Evolutionary conservation across 2,797 vertebrate species (phyloP), one percentile per base, ranked within the genome.

Genomic region (Anolis apletophallus): DNA sequence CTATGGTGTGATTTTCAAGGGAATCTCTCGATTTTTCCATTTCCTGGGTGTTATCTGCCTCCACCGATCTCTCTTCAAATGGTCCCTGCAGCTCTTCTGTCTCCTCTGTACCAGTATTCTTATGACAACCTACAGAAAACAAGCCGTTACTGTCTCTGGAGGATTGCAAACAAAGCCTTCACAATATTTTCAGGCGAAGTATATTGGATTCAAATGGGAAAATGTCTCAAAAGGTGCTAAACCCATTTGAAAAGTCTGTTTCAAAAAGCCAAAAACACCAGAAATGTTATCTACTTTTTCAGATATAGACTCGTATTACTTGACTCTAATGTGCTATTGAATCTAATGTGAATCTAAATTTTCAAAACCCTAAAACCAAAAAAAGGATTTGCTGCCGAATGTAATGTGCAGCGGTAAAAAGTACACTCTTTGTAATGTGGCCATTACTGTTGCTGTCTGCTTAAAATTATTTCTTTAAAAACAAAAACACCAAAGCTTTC

Each of bases 31-130:
- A 86, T 77, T 26, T 54, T 82, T 82, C 52, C 36, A 77, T 73
- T 54, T 87, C 85, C 64, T 59, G 46, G 19, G 26, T 50, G 17
- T 64, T 64, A 0, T 98, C 97, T 0, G 96, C 96, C 89, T 98
- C 98, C 59, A 46, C 93, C 75, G 91, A 94, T 92, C 97, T 98
- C 88, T 96, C 97, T 90, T 98, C 97, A 81, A 97, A 80, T 29
- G 93, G 81, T 86, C 94, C 91, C 85, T 93, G 97, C 13, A 97
- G 86, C 72, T 29, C 57, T 80, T 80, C 57, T 34, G 67, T 74
- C 72, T 79, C 68, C 52, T 84, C 36, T 79, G 54, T 16, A 74
- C 23, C 10, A 52, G 17, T n/a, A 71, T 29, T n/a, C 16, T 23
- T 23, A 2, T 50, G 29, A 78, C 68, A 83, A 71, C 21, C 86